Evolutionary conservation across 2,797 vertebrate species (phyloP).

Genomic region (Ctenopoma multispine): DNA sequence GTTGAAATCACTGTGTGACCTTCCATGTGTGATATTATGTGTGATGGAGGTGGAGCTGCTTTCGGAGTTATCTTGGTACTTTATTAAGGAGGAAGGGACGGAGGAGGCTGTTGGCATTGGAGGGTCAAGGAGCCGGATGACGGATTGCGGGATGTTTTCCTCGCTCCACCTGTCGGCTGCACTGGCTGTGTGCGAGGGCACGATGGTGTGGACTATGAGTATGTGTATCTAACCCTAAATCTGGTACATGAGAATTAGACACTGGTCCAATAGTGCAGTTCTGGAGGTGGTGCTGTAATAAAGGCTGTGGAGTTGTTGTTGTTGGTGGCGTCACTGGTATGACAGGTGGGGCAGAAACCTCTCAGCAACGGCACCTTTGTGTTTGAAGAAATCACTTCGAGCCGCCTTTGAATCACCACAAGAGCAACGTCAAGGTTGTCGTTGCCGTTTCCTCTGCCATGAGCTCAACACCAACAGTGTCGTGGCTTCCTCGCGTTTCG

Average conservation of each 20-base stretch:
- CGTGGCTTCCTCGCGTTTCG: too few species aligned
- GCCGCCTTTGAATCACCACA: too few species aligned
- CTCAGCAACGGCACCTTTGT: too few species aligned
- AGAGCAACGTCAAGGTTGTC: too few species aligned
- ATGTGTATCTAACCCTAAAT: neutral
- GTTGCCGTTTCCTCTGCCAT: too few species aligned
- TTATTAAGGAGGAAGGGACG: slow-evolving; percentile 35
- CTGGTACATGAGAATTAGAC: neutral
- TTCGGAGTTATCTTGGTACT: neutral
- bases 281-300: neutral
- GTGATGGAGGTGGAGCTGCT: slow-evolving; percentile 21
- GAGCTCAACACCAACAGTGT: too few species aligned
- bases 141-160: slow-evolving; percentile 39
- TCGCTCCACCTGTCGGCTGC: slow-evolving; percentile 1
- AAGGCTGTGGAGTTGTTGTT: too few species aligned
- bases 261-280: neutral
- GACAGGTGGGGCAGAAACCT: too few species aligned
- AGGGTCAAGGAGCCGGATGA: slow-evolving; percentile 50
- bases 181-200: neutral
- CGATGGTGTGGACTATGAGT: neutral
- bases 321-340: too few species aligned
- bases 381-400: too few species aligned
- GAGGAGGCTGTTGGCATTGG: slow-evolving; percentile 15
- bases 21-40: slow-evolving; percentile 41
- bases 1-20: slow-evolving; percentile 60